Evolutionary conservation across 2,888 invertebrate genomes (phyloP), one percentile per base, ranked within the genome.

Genomic region (Eumerus sabulonum): DNA sequence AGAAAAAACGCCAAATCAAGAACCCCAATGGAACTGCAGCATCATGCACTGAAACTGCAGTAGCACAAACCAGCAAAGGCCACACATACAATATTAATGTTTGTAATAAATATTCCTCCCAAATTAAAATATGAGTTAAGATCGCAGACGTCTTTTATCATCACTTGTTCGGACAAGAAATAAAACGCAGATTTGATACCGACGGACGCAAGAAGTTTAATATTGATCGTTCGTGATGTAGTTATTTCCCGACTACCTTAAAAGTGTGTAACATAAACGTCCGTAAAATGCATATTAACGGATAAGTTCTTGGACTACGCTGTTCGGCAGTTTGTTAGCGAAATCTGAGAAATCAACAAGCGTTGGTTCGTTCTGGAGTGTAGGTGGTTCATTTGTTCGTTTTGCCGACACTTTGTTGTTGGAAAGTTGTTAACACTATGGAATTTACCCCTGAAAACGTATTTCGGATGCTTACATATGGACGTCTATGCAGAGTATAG

Each of bases 401-500:
- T 74, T 76, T 84, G 84, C 84, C 84, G 84, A 85, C 85, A 86
- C 87, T 88, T 88, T 88, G 88, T 88, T 88, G 88, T 88, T 88
- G 88, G 88, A 88, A 88, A 88, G 88, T 87, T 88, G 88, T 88
- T 88, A 88, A 87, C 88, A 88, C 88, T 87, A 87, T 83, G 86
- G 87, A 87, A 88, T 88, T 88, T 87, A 88, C 88, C 86, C 87
- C 85, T 84, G 84, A 84, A 85, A 88, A 88, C 87, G 88, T 88
- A 88, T 88, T 87, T 86, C 86, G 86, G 85, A 86, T 87, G 87
- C 83, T 82, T 83, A 72, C 66, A 77, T 63, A 72, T 77, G 72
- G 72, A 60, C 72, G 66, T 72, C 66, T 73, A 27, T 76, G 63
- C 76, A 70, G 68, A 70, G 70, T 63, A 63, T 63, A 76, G 70